Evolutionary conservation across 1,140 invertebrate species (phyloP).

Genomic region (Sinonovacula constricta): DNA sequence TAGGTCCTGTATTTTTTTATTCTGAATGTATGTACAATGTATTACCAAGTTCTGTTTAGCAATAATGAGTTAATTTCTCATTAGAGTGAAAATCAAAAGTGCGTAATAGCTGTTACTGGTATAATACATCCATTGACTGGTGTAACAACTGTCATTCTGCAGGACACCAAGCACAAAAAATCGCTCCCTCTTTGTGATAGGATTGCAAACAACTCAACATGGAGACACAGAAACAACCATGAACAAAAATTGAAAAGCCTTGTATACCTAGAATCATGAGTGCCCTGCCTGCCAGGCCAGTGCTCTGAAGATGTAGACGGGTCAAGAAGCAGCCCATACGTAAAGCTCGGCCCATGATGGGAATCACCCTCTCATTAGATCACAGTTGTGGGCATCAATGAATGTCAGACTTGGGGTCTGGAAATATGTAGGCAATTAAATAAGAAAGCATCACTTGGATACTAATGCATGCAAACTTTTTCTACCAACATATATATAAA

Average conservation of each 20-base stretch:
- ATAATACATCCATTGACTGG: too few relatives aligned
- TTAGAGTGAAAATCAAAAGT: too few relatives aligned
- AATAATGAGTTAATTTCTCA: too few relatives aligned
- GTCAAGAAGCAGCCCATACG: slow-evolving; percentile 84
- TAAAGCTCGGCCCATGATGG: slow-evolving; percentile 85
- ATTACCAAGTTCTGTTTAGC: too few relatives aligned
- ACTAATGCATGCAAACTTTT: too few relatives aligned
- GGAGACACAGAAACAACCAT: not conserved
- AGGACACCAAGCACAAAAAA: not conserved
- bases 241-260: too few relatives aligned
- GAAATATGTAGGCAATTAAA: too few relatives aligned
- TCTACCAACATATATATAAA: too few relatives aligned
- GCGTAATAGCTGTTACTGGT: too few relatives aligned
- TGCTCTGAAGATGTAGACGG: slow-evolving; percentile 87
- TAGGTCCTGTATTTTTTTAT: too few relatives aligned
- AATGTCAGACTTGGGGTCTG: slow-evolving; percentile 86
- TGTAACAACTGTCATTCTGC: slow-evolving; percentile 1
- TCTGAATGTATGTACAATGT: too few relatives aligned
- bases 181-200: not conserved
- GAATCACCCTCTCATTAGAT: slow-evolving; percentile 85
- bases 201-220: not conserved
- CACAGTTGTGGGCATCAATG: slow-evolving; percentile 84
- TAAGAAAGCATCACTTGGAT: too few relatives aligned
- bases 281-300: slow-evolving; percentile 83
- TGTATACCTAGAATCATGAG: slow-evolving; percentile 83